Percentiles rank a stretch among this genome's conserved stretches.
Conservation (phyloP, 2,888 invertebrate genomes). For the Dusona sp. region DNA sequence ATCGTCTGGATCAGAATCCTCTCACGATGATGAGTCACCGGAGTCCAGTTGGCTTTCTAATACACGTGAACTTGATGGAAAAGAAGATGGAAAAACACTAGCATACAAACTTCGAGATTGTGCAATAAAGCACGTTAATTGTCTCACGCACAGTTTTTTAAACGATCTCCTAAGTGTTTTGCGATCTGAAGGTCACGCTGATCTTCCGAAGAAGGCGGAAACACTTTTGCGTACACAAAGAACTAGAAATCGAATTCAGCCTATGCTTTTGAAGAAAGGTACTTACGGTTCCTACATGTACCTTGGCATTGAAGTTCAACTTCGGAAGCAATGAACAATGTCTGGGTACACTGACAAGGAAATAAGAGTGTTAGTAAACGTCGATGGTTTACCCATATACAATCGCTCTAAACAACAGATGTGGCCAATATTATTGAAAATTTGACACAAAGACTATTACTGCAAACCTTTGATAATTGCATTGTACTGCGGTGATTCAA, state of each 20-base stretch:
- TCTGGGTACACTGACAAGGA: slow-evolving; percentile 35
- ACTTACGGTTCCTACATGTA: slow-evolving; percentile 51
- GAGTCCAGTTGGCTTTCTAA: slow-evolving; percentile 36
- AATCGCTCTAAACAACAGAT: not conserved
- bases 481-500: no score
- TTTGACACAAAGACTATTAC: no score
- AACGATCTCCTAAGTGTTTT: slow-evolving; percentile 42
- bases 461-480: no score
- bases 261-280: slow-evolving; percentile 47
- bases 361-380: slow-evolving; percentile 27
- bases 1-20: slow-evolving; percentile 36
- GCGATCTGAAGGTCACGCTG: slow-evolving; percentile 54
- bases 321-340: slow-evolving; percentile 31
- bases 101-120: slow-evolving; percentile 50
- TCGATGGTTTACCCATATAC: slow-evolving; percentile 13
- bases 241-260: slow-evolving; percentile 21
- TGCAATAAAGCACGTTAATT: slow-evolving; percentile 50
- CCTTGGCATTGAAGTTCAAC: slow-evolving; percentile 41
- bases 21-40: slow-evolving; percentile 12
- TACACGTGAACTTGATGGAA: slow-evolving; percentile 16
- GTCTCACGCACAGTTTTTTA: slow-evolving; percentile 46
- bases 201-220: slow-evolving; percentile 58
- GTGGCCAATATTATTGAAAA: slow-evolving; percentile 4
- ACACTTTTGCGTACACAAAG: slow-evolving; percentile 38
- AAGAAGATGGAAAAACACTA: slow-evolving; percentile 37